Conservation (phyloP, 2,888 invertebrate species). For the Drosophila peninsularis region DNA sequence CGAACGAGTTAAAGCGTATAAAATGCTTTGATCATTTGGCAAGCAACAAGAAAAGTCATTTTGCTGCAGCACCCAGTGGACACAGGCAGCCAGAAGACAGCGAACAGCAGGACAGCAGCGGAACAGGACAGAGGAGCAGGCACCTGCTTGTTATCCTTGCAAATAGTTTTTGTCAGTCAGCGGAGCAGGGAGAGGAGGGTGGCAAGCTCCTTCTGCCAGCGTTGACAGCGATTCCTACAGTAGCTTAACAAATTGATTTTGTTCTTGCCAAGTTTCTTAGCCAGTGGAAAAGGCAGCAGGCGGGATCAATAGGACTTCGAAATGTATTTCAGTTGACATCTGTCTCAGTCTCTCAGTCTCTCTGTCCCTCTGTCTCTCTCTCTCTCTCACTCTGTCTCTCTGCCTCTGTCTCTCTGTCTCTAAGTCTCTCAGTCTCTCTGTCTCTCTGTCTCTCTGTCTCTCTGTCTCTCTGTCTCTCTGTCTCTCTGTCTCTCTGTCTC, state of each 20-base stretch:
- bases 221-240: constrained; percentile 37
- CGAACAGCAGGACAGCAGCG: not conserved
- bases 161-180: constrained; percentile 45
- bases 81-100: too few relatives aligned
- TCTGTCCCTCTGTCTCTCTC: not conserved
- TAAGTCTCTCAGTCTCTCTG: not conserved
- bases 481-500: not conserved
- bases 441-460: too few relatives aligned
- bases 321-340: not conserved
- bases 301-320: too few relatives aligned
- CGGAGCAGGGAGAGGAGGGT: too few relatives aligned
- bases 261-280: constrained; percentile 16
- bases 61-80: constrained; percentile 41
- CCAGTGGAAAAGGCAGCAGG: not conserved
- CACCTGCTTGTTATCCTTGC: constrained; percentile 59
- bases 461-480: not conserved
- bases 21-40: constrained; percentile 76
- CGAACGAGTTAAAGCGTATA: constrained; percentile 44
- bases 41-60: constrained; percentile 72
- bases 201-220: constrained; percentile 2
- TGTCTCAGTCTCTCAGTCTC: constrained; percentile 2
- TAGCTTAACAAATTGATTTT: constrained; percentile 66
- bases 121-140: not conserved
- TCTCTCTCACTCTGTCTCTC: not conserved
- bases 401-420: not conserved